phyloP scores from a whole-genome alignment of 2,113 vertebrate species.

The Phalacrocorax pelagicus region DNA sequence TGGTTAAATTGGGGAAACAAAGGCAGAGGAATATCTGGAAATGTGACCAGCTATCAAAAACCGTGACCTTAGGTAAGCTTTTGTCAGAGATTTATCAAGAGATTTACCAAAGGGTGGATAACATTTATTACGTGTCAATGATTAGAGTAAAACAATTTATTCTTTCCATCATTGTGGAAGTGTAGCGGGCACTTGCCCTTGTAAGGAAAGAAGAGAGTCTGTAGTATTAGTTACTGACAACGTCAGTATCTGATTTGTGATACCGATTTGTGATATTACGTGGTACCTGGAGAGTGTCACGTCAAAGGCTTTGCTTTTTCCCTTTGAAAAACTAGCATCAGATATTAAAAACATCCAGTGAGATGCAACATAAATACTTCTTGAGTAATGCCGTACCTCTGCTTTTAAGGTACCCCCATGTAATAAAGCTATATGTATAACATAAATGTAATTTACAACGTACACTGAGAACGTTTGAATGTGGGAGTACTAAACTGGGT shows the following conservation, averaged over 20 bases:
- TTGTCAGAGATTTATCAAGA: background rate
- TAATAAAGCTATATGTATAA: background rate
- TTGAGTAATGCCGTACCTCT: background rate
- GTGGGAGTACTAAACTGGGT: background rate
- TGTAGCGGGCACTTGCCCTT: background rate
- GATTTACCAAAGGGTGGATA: background rate
- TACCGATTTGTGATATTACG: too few relatives aligned
- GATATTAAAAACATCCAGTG: background rate
- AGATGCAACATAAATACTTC: background rate
- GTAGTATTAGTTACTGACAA: background rate
- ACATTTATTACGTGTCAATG: fast-evolving
- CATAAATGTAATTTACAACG: background rate
- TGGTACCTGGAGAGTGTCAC: background rate
- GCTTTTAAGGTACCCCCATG: background rate
- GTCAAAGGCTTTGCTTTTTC: background rate
- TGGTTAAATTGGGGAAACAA: background rate
- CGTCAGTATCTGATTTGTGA: too few relatives aligned
- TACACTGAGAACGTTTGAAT: background rate
- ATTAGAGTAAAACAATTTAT: background rate
- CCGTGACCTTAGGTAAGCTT: background rate
- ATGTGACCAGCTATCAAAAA: background rate
- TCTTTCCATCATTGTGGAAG: background rate
- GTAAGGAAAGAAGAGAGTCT: background rate
- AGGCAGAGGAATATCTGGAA: background rate
- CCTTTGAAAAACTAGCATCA: background rate